phyloP scores from a whole-genome alignment of 2,113 vertebrate species.

The Cebus imitator region DNA sequence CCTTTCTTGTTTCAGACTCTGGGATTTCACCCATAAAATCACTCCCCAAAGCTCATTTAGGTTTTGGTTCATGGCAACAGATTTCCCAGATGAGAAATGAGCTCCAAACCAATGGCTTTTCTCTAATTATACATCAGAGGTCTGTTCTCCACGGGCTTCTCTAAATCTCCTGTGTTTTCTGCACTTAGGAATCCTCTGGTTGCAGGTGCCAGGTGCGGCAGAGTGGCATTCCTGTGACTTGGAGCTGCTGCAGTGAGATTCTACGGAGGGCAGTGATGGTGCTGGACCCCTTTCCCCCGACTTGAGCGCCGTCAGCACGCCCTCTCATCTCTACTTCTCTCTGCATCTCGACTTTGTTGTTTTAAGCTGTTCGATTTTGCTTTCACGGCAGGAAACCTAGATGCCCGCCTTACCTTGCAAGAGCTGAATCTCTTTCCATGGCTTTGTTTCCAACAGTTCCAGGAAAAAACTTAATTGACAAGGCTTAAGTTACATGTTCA shows the following conservation, averaged over 20 bases:
- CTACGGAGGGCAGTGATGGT: background rate
- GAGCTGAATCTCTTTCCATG: background rate
- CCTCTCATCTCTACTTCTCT: background rate
- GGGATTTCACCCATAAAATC: background rate
- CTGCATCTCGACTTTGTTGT: background rate
- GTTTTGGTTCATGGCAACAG: background rate
- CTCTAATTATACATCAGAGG: background rate
- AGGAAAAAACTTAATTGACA: background rate
- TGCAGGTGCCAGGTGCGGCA: background rate
- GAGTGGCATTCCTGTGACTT: background rate
- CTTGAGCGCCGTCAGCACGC: background rate
- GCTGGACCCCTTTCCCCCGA: background rate
- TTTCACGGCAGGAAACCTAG: background rate
- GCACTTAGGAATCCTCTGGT: background rate
- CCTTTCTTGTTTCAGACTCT: background rate
- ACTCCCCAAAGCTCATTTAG: background rate
- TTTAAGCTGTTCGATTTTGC: background rate
- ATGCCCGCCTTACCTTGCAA: background rate
- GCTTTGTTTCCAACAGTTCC: background rate
- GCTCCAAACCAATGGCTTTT: background rate
- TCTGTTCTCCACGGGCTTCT: background rate
- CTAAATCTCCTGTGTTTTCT: background rate
- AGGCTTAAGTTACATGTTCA: background rate
- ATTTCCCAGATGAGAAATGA: background rate
- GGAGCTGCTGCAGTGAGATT: background rate